phyloP scores from a whole-genome alignment of 2,888 invertebrate species.

The Oscheius sp. region DNA sequence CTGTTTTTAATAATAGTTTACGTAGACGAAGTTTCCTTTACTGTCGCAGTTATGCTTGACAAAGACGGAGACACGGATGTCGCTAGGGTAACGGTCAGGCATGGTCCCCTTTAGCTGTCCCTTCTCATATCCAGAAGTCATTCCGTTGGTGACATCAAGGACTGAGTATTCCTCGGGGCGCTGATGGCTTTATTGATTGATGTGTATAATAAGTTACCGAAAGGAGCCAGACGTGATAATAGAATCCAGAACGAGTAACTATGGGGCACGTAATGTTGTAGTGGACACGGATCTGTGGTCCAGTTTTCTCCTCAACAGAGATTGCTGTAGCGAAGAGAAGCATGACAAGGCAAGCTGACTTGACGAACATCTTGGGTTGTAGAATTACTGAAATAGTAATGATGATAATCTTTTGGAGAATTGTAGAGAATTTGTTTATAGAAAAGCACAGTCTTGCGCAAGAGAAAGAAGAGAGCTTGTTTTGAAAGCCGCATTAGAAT shows the following conservation, averaged over 20 bases:
- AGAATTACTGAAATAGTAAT: no score
- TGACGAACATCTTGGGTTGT: no score
- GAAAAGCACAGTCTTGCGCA: background rate
- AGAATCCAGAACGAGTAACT: background rate
- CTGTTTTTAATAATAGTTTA: background rate
- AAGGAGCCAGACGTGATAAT: background rate
- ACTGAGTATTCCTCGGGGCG: background rate
- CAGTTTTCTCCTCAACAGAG: background rate
- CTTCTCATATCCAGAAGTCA: background rate
- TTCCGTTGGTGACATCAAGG: constrained; percentile 3
- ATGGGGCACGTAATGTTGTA: constrained; percentile 4
- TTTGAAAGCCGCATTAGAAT: no score
- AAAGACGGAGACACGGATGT: background rate
- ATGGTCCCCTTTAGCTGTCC: background rate
- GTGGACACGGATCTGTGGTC: background rate
- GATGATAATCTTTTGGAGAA: background rate
- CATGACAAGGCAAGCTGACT: background rate
- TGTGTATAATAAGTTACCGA: background rate
- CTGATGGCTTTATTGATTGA: background rate
- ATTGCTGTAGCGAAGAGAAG: background rate
- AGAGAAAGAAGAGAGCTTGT: no score
- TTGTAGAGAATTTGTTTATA: background rate
- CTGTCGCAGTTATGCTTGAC: background rate
- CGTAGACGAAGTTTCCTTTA: background rate
- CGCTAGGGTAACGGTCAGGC: background rate